Percentiles rank a stretch among this genome's conserved stretches.
Evolutionary conservation across 2,797 vertebrate species (phyloP).

Genomic region (Oryzias sinensis): DNA sequence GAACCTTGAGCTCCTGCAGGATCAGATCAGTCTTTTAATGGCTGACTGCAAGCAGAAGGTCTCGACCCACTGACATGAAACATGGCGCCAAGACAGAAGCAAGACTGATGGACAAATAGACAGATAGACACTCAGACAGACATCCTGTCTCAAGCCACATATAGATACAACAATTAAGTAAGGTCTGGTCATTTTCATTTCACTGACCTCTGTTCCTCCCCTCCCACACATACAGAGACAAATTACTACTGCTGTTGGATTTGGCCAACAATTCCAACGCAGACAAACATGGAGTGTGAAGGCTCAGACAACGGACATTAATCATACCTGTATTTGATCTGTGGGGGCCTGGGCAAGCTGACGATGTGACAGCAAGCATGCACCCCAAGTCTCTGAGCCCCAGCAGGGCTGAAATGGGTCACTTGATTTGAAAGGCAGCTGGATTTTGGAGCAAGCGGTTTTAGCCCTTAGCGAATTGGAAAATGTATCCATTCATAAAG

Average conservation of each 20-base stretch:
- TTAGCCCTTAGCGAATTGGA: conserved; percentile 6
- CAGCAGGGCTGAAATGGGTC: conserved; percentile 38
- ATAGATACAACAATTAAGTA: conserved; percentile 76
- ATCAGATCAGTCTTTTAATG: conserved; percentile 55
- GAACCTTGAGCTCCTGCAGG: conserved; percentile 44
- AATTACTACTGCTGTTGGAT: conserved; percentile 63
- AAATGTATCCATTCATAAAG: background rate
- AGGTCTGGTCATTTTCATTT: conserved; percentile 77
- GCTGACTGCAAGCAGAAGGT: conserved; percentile 43
- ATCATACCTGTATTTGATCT: conserved; percentile 88
- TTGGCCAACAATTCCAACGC: conserved; percentile 51
- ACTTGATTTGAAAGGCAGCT: conserved; percentile 38
- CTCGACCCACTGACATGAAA: conserved; percentile 49
- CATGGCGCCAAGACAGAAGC: conserved; percentile 44
- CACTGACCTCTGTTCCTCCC: conserved; percentile 56
- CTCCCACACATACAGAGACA: conserved; percentile 72
- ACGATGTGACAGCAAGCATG: conserved; percentile 54
- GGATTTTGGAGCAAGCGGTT: conserved; percentile 15
- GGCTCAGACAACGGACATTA: conserved; percentile 78
- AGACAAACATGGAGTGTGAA: conserved; percentile 49
- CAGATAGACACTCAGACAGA: conserved; percentile 58
- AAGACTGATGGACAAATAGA: conserved; percentile 67
- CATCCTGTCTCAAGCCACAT: conserved; percentile 69
- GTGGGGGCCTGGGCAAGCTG: conserved; percentile 47
- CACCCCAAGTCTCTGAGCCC: conserved; percentile 46